These are phyloP conservation scores for Lepus timidus DNA, from an alignment of 2,113 vertebrate genomes.

Conservation along the genomic window DNA sequence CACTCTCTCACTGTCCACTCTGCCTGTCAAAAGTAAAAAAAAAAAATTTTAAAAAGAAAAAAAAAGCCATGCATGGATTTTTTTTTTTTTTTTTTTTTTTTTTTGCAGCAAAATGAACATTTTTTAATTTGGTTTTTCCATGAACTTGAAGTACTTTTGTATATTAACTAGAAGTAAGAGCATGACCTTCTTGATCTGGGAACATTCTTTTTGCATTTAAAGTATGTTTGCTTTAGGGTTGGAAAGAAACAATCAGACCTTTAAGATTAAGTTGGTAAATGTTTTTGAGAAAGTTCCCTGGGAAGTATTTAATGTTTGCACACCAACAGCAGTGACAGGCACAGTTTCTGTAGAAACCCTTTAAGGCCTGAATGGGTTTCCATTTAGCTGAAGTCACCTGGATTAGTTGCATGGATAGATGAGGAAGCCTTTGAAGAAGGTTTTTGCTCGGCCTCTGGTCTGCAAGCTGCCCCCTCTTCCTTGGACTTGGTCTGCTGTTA, in stretches of 20 bases:
- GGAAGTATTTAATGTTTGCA: background rate
- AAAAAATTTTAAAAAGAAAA: no score
- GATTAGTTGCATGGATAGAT: background rate
- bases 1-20: no score
- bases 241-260: background rate
- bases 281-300: background rate
- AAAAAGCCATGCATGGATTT: no score
- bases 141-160: no score
- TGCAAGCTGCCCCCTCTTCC: background rate
- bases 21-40: no score
- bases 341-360: background rate
- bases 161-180: background rate
- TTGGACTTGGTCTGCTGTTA: background rate
- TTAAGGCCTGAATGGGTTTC: background rate
- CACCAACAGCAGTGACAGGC: background rate
- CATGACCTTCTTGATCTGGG: background rate
- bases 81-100: no score
- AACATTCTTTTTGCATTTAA: background rate
- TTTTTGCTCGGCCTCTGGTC: background rate
- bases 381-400: background rate
- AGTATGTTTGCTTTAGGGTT: constrained; percentile 25
- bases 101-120: no score
- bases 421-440: background rate
- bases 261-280: background rate
- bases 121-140: no score